These are phyloP conservation scores for Latheticus oryzae DNA, from an alignment of 2,888 invertebrate species.

Conservation along the genomic window DNA sequence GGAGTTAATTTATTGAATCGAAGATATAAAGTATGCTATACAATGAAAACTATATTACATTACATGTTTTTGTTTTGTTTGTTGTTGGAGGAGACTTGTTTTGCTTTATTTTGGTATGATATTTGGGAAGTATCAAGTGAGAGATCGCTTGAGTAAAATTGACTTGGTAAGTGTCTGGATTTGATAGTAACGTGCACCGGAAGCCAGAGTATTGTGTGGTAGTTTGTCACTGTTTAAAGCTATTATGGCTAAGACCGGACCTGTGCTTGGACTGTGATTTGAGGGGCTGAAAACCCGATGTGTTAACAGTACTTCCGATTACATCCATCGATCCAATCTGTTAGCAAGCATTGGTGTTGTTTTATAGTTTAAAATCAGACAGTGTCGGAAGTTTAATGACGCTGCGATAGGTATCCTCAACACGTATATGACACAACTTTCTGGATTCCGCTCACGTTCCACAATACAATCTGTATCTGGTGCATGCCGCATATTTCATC, in stretches of 20 bases:
- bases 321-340: conserved; percentile 11
- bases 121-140: conserved; percentile 15
- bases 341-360: conserved; percentile 7
- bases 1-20: no score
- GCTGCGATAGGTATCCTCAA: conserved; percentile 40
- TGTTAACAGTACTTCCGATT: conserved; percentile 22
- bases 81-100: no score
- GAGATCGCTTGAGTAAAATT: conserved; percentile 17
- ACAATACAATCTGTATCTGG: conserved; percentile 46
- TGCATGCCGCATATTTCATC: conserved; percentile 45
- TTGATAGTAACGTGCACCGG: conserved; percentile 23
- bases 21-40: no score
- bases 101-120: conserved; percentile 26
- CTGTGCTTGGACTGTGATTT: conserved; percentile 1
- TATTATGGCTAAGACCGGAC: conserved; percentile 4
- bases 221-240: conserved; percentile 22
- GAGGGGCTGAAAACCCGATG: background rate
- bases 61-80: no score
- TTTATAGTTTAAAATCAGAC: conserved; percentile 38
- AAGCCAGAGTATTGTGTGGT: conserved; percentile 11
- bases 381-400: conserved; percentile 40
- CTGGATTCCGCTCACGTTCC: conserved; percentile 40
- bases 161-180: conserved; percentile 29
- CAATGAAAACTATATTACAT: no score
- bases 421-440: conserved; percentile 34